Percentiles rank a stretch among this genome's conserved stretches.
Conservation (phyloP, 2,888 invertebrate genomes). For the Margaritifera margaritifera region DNA sequence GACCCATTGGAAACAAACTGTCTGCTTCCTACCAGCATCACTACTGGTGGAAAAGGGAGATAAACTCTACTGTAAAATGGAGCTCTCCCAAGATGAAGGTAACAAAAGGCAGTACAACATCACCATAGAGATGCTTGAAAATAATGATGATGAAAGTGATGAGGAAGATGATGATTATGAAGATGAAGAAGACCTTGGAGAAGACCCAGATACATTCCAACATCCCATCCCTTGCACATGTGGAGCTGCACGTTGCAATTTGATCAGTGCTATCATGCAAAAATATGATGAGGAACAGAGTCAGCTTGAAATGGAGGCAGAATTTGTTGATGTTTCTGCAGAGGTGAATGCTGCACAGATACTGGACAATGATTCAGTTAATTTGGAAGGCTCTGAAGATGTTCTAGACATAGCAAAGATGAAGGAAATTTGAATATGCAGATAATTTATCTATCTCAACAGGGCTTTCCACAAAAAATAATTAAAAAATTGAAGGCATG, state of each 20-base stretch:
- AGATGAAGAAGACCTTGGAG: conserved; percentile 37
- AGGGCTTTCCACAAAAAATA: too few relatives aligned
- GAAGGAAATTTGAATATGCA: too few relatives aligned
- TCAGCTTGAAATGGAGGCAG: conserved; percentile 56
- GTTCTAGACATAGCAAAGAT: neutral
- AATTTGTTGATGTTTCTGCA: conserved; percentile 48
- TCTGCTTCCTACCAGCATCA: conserved; percentile 87
- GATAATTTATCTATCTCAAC: too few relatives aligned
- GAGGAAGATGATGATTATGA: conserved; percentile 29
- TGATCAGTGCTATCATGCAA: conserved; percentile 60
- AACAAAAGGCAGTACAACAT: conserved; percentile 64
- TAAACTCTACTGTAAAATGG: conserved; percentile 48
- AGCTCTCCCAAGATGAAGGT: conserved; percentile 47
- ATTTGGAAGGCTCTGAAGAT: conserved; percentile 1
- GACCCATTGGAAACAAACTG: conserved; percentile 97
- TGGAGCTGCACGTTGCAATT: conserved; percentile 50
- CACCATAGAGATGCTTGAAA: conserved; percentile 51
- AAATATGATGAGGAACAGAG: conserved; percentile 60
- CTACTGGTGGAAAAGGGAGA: conserved; percentile 81
- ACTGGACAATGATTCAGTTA: conserved; percentile 31
- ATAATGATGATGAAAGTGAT: conserved; percentile 28
- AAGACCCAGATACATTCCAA: conserved; percentile 38
- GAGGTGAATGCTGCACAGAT: conserved; percentile 49
- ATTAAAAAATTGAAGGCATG: too few relatives aligned
- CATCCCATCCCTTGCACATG: conserved; percentile 66